Evolutionary conservation across 2,888 invertebrate species (phyloP), one percentile per base, ranked within the genome.

Genomic region (Saturnia japonica): DNA sequence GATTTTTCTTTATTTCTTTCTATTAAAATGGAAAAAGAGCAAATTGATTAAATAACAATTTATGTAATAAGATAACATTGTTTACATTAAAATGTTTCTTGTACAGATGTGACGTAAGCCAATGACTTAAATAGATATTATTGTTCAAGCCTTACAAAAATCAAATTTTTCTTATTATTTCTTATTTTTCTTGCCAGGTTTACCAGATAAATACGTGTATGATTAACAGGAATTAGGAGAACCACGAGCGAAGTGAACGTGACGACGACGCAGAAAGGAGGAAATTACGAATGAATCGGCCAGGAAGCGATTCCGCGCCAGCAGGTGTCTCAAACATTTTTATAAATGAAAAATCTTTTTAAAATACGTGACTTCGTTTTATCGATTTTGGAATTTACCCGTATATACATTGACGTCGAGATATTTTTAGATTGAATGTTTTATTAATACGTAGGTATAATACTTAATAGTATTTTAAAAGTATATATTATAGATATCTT

Each of bases 251-350:
- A 70, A 76, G 72, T 72, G 77, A 72, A 74, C 78, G 77, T 78
- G 78, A 75, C 74, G 73, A 60, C 70, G 69, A 71, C 68, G 75
- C 72, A 78, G 78, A 78, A 82, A 85, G 75, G 82, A 84, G 85
- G 83, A 87, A 87, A 88, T 88, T 82, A 81, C 82, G 78, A 82
- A 77, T 77, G 78, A 77, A 78, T 77, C 80, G 76, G 79, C 74
- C 82, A 81, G 86, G 85, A 86, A 82, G 76, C 80, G 77, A 75
- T 74, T 76, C 73, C 74, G 70, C 70, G 68, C 67, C 71, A 72
- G 69, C 79, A 79, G 75, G 67, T 71, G 68, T 77, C 42, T 71
- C n/a, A 73, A 83, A 83, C 82, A 74, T 77, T 81, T 34, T 81
- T 74, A 64, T 40, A 40, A 43, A 72, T 69, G 47, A 40, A 69